These are phyloP conservation scores for Linurgus olivaceus DNA, from an alignment of 2,797 vertebrate genomes.

Conservation along the genomic window DNA sequence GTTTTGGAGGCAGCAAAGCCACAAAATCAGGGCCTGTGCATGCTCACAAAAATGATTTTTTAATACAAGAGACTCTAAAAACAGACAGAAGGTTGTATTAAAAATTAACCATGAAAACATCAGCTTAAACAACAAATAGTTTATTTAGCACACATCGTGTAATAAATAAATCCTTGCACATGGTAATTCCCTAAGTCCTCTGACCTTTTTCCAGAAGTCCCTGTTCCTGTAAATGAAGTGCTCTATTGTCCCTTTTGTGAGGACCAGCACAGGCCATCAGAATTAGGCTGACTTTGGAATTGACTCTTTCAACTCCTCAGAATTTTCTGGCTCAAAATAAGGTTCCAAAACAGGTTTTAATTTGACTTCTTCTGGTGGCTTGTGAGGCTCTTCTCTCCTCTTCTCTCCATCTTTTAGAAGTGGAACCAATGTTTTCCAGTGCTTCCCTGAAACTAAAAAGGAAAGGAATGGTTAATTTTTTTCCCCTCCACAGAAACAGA, in stretches of 20 bases:
- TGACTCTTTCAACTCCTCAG: slow-evolving; percentile 58
- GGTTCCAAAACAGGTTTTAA: slow-evolving; percentile 70
- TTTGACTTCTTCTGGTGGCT: slow-evolving; percentile 63
- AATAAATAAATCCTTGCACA: neutral
- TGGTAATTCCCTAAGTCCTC: neutral
- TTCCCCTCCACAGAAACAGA: neutral
- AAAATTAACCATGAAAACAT: slow-evolving; percentile 8
- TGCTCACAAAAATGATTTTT: neutral
- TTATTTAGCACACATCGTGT: neutral
- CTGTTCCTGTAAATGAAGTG: neutral
- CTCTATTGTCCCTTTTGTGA: neutral
- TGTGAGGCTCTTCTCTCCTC: slow-evolving; percentile 67
- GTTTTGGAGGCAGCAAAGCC: neutral
- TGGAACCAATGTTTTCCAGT: slow-evolving; percentile 79
- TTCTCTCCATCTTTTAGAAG: slow-evolving; percentile 75
- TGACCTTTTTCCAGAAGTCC: neutral
- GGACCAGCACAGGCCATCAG: neutral
- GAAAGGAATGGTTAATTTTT: neutral
- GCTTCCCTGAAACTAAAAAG: slow-evolving; percentile 74
- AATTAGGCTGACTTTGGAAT: slow-evolving; percentile 55
- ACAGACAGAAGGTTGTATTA: neutral
- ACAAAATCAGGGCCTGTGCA: neutral
- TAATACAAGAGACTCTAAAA: neutral
- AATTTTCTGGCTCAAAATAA: slow-evolving; percentile 69
- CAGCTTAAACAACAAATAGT: neutral